Conservation (phyloP, 1,140 invertebrate genomes). For the Cotesia vestalis region DNA sequence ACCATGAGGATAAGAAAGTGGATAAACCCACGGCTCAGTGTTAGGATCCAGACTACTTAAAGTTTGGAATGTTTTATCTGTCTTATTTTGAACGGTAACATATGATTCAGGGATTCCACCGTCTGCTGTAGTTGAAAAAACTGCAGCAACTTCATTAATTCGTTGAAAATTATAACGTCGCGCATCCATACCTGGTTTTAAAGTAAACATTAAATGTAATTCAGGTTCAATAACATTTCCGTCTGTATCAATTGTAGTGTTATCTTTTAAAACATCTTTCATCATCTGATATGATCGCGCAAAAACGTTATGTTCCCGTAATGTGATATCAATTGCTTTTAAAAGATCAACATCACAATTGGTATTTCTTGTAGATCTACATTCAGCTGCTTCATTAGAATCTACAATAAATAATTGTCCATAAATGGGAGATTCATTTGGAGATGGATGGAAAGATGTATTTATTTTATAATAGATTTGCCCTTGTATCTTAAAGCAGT, state of each 20-base stretch:
- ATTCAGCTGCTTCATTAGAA: slow-evolving; percentile 2
- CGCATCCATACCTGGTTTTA: slow-evolving; percentile 13
- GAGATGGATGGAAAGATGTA: slow-evolving; percentile 5
- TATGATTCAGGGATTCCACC: slow-evolving; percentile 32
- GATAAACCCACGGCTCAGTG: slow-evolving; percentile 6
- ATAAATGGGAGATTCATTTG: slow-evolving; percentile 4
- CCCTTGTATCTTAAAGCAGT: slow-evolving; percentile 22
- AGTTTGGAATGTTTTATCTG: slow-evolving; percentile 5
- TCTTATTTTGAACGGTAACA: background rate
- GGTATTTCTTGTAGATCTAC: background rate
- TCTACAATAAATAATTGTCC: slow-evolving; percentile 26
- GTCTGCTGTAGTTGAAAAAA: slow-evolving; percentile 27
- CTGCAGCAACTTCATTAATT: slow-evolving; percentile 26
- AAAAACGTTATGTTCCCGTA: slow-evolving; percentile 19
- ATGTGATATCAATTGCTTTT: background rate
- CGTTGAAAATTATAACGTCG: slow-evolving; percentile 24
- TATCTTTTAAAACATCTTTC: slow-evolving; percentile 11
- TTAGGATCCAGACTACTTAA: slow-evolving; percentile 6
- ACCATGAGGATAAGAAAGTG: slow-evolving; percentile 29
- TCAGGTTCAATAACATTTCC: slow-evolving; percentile 19
- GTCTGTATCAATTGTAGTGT: background rate
- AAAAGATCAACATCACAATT: slow-evolving; percentile 6
- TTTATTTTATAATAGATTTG: slow-evolving; percentile 19
- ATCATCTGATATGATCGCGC: slow-evolving; percentile 26
- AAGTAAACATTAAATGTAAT: slow-evolving; percentile 23